phyloP scores from a whole-genome alignment of 2,113 vertebrate genomes.

The Calidris pygmaea region DNA sequence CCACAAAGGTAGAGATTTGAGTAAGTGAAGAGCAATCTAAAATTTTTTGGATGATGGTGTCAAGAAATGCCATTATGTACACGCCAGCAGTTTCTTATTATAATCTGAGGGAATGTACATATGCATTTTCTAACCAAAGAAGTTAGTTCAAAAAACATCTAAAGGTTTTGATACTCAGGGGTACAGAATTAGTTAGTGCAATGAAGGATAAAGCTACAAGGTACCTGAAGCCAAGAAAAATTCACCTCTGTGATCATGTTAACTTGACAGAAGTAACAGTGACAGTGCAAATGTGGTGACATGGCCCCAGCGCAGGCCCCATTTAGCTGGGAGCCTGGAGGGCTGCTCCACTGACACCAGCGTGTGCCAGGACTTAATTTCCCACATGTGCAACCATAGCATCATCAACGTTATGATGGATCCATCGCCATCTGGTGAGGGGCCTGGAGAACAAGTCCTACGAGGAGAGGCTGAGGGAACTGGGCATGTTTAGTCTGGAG shows the following conservation, averaged over 20 bases:
- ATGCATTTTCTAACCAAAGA: background rate
- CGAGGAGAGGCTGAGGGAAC: no score
- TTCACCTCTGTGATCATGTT: background rate
- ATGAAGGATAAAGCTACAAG: background rate
- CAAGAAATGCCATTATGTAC: background rate
- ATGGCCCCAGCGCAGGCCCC: background rate
- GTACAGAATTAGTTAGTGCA: background rate
- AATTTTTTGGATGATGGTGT: background rate
- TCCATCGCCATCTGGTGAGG: no score
- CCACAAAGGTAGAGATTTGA: background rate
- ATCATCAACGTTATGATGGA: background rate
- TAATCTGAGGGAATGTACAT: background rate
- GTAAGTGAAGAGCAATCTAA: background rate
- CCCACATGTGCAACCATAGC: background rate
- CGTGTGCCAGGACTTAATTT: background rate
- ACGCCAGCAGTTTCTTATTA: background rate
- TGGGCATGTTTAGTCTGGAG: no score
- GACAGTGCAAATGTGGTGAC: background rate
- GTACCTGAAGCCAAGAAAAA: background rate
- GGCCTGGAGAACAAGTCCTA: no score
- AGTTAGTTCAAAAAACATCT: background rate
- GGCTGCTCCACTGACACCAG: background rate
- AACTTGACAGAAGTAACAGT: background rate
- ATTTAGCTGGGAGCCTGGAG: background rate
- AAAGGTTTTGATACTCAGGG: background rate